These are phyloP conservation scores for Prionailurus bengalensis DNA, from an alignment of 2,113 vertebrate genomes.

Conservation along the genomic window DNA sequence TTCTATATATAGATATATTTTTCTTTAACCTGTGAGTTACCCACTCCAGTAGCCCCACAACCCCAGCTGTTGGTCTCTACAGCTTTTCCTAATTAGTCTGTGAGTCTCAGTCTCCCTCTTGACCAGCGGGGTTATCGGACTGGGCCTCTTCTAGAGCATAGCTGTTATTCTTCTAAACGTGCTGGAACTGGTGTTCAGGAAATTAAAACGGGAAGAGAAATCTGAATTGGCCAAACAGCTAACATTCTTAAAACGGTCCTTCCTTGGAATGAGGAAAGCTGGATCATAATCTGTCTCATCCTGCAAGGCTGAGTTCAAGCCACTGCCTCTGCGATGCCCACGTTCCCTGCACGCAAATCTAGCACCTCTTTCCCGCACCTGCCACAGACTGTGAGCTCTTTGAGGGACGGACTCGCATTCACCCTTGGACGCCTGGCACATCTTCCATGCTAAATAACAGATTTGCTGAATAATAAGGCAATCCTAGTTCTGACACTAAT, in stretches of 20 bases:
- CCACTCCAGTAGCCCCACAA: background rate
- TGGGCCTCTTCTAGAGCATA: background rate
- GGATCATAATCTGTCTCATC: background rate
- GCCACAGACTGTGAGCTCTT: background rate
- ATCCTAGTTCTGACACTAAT: conserved; percentile 39
- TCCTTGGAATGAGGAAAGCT: background rate
- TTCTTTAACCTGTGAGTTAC: background rate
- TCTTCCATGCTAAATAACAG: background rate
- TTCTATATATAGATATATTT: background rate
- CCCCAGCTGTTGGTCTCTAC: background rate
- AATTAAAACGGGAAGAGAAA: background rate
- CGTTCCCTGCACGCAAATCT: accelerated
- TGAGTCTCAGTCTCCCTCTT: background rate
- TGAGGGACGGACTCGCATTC: background rate
- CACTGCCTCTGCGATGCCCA: accelerated
- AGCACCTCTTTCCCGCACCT: accelerated
- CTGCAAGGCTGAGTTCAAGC: background rate
- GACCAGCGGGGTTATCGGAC: background rate
- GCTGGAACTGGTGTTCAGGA: conserved; percentile 39
- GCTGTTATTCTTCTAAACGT: background rate
- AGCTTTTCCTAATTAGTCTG: background rate
- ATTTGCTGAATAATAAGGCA: conserved; percentile 25
- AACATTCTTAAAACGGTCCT: conserved; percentile 30
- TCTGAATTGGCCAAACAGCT: conserved; percentile 21
- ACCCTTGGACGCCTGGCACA: background rate